Percentiles rank a stretch among this genome's conserved stretches.
phyloP scores from a whole-genome alignment of 2,113 vertebrate species.

The Etheostoma spectabile region DNA sequence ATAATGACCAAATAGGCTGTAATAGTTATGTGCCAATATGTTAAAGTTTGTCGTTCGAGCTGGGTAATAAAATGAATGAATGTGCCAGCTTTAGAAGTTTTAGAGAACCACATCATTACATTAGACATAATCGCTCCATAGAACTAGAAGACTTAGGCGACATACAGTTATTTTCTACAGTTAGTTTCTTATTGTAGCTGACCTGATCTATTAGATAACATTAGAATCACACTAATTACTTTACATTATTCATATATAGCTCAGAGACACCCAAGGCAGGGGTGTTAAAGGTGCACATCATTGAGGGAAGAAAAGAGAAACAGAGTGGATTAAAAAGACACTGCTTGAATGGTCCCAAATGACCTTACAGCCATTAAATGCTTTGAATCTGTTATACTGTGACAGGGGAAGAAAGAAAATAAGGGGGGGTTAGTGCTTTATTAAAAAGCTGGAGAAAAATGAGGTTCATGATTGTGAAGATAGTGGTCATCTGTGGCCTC shows the following conservation, averaged over 20 bases:
- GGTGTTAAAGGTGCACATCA: slow-evolving; percentile 58
- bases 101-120: slow-evolving; percentile 32
- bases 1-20: background rate
- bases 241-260: slow-evolving; percentile 66
- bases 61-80: slow-evolving; percentile 21
- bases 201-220: slow-evolving; percentile 67
- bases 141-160: slow-evolving; percentile 26
- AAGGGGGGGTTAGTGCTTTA: slow-evolving; percentile 54
- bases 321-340: slow-evolving; percentile 58
- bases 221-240: slow-evolving; percentile 67
- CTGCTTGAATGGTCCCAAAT: slow-evolving; percentile 57
- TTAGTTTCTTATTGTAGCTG: slow-evolving; percentile 51
- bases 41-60: slow-evolving; percentile 1
- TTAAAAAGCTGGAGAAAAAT: slow-evolving; percentile 78
- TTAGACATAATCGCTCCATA: slow-evolving; percentile 31
- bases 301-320: slow-evolving; percentile 53
- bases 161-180: slow-evolving; percentile 15
- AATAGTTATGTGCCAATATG: background rate
- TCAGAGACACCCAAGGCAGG: slow-evolving; percentile 40
- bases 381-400: slow-evolving; percentile 59
- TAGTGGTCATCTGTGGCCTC: slow-evolving; percentile 67
- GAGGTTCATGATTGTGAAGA: slow-evolving; percentile 73
- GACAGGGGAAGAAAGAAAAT: slow-evolving; percentile 50
- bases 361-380: slow-evolving; percentile 73
- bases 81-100: slow-evolving; percentile 19